Evolutionary conservation across 2,113 vertebrate genomes (phyloP).

Genomic region (Aviceda subcristata): DNA sequence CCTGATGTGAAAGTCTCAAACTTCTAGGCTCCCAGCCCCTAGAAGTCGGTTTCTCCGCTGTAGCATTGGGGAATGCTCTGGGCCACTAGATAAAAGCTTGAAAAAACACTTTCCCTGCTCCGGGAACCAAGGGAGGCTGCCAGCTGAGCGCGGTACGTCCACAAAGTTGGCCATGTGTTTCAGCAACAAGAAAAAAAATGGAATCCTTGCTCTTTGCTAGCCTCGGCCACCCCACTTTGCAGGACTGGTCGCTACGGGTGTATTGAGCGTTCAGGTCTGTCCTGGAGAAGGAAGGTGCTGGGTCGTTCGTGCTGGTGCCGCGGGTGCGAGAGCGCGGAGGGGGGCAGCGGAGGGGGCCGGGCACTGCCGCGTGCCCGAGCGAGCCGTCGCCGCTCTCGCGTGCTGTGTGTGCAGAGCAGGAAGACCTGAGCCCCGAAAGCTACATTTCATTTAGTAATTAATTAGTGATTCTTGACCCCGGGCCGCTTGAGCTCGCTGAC

Average conservation of each 20-base stretch:
- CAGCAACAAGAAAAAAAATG: not conserved
- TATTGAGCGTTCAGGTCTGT: rapidly evolving
- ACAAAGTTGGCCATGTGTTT: not conserved
- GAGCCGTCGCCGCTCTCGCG: rapidly evolving
- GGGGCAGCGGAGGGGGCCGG: too few relatives aligned
- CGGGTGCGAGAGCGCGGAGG: not conserved
- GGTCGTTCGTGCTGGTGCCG: rapidly evolving
- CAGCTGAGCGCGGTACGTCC: not conserved
- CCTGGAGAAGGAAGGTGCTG: not conserved
- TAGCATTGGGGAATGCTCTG: not conserved
- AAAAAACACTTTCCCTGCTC: not conserved
- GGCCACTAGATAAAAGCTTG: not conserved
- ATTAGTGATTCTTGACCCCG: constrained; percentile 32
- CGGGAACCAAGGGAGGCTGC: not conserved
- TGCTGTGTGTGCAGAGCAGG: not conserved
- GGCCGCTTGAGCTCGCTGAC: not conserved
- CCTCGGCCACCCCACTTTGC: not conserved
- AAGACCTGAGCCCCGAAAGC: not conserved
- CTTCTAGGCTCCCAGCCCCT: not conserved
- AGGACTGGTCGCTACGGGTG: not conserved
- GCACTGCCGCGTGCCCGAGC: rapidly evolving
- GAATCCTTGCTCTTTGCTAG: not conserved
- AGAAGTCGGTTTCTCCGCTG: not conserved
- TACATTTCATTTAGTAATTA: constrained; percentile 38
- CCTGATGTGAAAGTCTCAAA: not conserved